Conservation (phyloP, 2,888 invertebrate species). For the Agrochola circellaris region DNA sequence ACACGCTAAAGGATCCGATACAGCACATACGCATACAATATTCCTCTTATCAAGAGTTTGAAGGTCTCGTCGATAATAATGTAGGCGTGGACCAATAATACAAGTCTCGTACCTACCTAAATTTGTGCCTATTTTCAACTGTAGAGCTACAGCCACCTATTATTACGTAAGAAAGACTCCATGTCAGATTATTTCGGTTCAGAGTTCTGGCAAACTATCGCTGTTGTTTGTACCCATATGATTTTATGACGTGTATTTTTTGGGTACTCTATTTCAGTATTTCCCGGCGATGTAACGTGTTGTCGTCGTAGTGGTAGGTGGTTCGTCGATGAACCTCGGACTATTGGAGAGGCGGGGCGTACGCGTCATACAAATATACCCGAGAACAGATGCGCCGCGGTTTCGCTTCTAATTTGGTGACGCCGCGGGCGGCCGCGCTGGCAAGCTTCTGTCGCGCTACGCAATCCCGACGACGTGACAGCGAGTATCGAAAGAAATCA, state of each 20-base stretch:
- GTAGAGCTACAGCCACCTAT: conserved; percentile 26
- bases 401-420: conserved; percentile 89
- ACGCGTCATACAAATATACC: conserved; percentile 82
- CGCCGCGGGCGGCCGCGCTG: conserved; percentile 73
- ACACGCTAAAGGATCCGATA: conserved; percentile 57
- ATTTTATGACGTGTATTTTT: conserved; percentile 67
- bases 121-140: conserved; percentile 46
- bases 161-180: conserved; percentile 56
- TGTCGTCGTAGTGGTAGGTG: conserved; percentile 72
- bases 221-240: conserved; percentile 67
- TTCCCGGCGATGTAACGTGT: conserved; percentile 74
- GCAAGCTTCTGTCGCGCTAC: conserved; percentile 69
- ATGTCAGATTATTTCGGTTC: conserved; percentile 59
- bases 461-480: conserved; percentile 73
- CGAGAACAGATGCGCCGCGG: conserved; percentile 71
- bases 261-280: conserved; percentile 74
- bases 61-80: conserved; percentile 70
- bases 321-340: conserved; percentile 76
- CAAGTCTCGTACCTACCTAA: conserved; percentile 11
- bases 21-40: conserved; percentile 43
- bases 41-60: conserved; percentile 73
- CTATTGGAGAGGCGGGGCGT: conserved; percentile 81
- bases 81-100: conserved; percentile 47
- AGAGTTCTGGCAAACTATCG: conserved; percentile 64
- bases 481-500: conserved; percentile 58